Conservation (phyloP, 1,140 invertebrate species). For the Leguminivora glycinivorella region DNA sequence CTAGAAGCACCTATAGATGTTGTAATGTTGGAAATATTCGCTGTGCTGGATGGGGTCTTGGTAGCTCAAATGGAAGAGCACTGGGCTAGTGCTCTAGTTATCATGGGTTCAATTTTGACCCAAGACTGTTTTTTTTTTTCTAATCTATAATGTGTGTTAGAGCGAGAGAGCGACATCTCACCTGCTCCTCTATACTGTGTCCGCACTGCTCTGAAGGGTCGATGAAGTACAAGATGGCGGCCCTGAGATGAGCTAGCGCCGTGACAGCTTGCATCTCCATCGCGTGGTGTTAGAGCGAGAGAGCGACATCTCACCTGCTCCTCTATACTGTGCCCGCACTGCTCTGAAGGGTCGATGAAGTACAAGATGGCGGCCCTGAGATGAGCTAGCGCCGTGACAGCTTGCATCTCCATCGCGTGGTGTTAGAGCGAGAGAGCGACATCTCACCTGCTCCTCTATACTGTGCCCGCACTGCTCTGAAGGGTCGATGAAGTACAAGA, state of each 20-base stretch:
- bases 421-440: too few relatives aligned
- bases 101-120: too few relatives aligned
- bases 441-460: slow-evolving; percentile 95
- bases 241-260: slow-evolving; percentile 96
- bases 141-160: slow-evolving; percentile 93
- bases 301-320: too few relatives aligned
- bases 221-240: slow-evolving; percentile 96
- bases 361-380: slow-evolving; percentile 91
- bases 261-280: slow-evolving; percentile 99
- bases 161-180: too few relatives aligned
- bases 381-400: slow-evolving; percentile 95
- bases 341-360: slow-evolving; percentile 97
- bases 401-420: slow-evolving; percentile 99
- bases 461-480: slow-evolving; percentile 98
- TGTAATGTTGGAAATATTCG: too few relatives aligned
- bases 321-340: slow-evolving; percentile 95
- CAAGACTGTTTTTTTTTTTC: too few relatives aligned
- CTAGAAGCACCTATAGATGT: too few relatives aligned
- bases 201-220: slow-evolving; percentile 99
- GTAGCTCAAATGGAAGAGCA: too few relatives aligned
- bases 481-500: slow-evolving; percentile 97
- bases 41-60: too few relatives aligned
- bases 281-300: too few relatives aligned
- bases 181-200: slow-evolving; percentile 95
- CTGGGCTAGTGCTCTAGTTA: too few relatives aligned